These are phyloP conservation scores for Stomatorhinus walkeri DNA, from an alignment of 2,797 vertebrate genomes.

Conservation along the genomic window DNA sequence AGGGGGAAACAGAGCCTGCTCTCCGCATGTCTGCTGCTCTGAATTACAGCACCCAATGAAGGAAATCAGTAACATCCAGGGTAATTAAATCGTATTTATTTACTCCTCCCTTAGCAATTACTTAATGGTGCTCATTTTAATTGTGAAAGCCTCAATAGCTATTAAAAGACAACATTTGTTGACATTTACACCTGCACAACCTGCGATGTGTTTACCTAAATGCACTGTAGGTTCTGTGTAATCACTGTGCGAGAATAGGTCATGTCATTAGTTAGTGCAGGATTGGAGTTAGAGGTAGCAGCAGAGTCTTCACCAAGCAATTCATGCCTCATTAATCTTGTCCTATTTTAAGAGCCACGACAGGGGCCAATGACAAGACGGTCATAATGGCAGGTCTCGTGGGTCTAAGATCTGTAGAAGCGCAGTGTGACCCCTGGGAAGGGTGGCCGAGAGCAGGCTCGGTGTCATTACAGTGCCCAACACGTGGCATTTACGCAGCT, in stretches of 20 bases:
- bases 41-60: slow-evolving; percentile 34
- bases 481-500: background rate
- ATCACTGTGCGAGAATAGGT: background rate
- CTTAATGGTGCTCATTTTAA: slow-evolving; percentile 49
- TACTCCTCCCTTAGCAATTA: slow-evolving; percentile 47
- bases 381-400: background rate
- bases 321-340: background rate
- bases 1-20: background rate
- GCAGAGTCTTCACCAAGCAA: background rate
- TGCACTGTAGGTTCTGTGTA: background rate
- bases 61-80: slow-evolving; percentile 55
- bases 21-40: background rate
- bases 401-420: background rate
- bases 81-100: slow-evolving; percentile 58
- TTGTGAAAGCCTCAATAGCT: background rate
- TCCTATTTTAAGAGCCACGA: background rate
- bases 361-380: background rate
- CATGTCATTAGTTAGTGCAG: background rate
- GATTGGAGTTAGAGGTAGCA: background rate
- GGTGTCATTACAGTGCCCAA: background rate
- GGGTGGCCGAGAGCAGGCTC: background rate
- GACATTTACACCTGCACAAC: background rate
- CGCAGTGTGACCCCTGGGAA: background rate
- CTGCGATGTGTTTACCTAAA: background rate
- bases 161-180: background rate